Conservation (phyloP, 23 tunicate species). For the Clavelina lepadiformis region DNA sequence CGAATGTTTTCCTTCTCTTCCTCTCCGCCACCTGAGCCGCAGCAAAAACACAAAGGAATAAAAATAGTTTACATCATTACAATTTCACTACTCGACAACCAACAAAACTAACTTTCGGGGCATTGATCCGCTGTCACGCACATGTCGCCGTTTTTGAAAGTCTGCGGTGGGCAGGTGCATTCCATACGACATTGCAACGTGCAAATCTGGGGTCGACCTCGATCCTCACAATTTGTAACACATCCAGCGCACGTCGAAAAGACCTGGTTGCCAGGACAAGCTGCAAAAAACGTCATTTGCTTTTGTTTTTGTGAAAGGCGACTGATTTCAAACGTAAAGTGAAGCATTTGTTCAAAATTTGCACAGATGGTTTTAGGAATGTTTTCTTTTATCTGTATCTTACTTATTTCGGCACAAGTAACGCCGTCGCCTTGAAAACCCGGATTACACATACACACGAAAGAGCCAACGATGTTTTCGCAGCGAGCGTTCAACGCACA, state of each 20-base stretch:
- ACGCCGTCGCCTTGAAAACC: slow-evolving; percentile 46
- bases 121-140: too few relatives aligned
- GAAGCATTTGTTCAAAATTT: too few relatives aligned
- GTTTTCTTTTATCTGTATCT: neutral
- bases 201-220: slow-evolving; percentile 23
- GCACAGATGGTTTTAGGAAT: too few relatives aligned
- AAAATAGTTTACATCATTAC: too few relatives aligned
- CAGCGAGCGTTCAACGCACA: slow-evolving; percentile 41
- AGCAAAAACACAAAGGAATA: too few relatives aligned
- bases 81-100: too few relatives aligned
- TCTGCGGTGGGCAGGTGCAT: slow-evolving; percentile 11
- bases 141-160: slow-evolving; percentile 19
- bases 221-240: slow-evolving; percentile 18
- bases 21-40: too few relatives aligned
- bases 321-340: too few relatives aligned
- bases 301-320: too few relatives aligned
- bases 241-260: slow-evolving; percentile 20
- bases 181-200: slow-evolving; percentile 17
- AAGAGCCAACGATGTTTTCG: slow-evolving; percentile 32
- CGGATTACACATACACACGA: slow-evolving; percentile 30
- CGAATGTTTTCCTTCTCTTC: too few relatives aligned
- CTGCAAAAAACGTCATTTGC: slow-evolving; percentile 1
- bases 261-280: slow-evolving; percentile 26
- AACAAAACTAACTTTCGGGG: too few relatives aligned
- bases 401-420: slow-evolving; percentile 18